phyloP scores from a whole-genome alignment of 2,113 vertebrate species.

The Isichthys henryi region DNA sequence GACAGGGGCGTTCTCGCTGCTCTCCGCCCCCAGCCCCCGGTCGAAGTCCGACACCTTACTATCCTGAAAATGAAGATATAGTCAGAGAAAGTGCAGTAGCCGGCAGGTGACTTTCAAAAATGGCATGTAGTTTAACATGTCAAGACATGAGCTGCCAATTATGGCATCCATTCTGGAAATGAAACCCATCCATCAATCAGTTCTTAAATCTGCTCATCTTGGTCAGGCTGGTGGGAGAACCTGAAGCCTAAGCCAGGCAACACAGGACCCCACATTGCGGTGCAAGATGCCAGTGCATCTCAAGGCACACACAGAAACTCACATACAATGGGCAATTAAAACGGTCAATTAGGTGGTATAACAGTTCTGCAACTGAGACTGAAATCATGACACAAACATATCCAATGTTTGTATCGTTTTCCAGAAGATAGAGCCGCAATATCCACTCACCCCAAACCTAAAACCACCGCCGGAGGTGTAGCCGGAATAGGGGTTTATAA shows the following conservation, averaged over 20 bases:
- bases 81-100: too few relatives aligned
- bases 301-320: not conserved
- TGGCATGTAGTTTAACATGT: not conserved
- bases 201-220: not conserved
- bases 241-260: not conserved
- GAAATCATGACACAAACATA: too few relatives aligned
- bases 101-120: not conserved
- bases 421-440: not conserved
- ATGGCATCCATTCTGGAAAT: not conserved
- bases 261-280: not conserved
- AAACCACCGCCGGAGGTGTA: not conserved
- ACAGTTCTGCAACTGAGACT: too few relatives aligned
- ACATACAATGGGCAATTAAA: not conserved
- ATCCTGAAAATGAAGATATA: constrained; percentile 38
- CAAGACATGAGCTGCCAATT: not conserved
- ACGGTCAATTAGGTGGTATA: too few relatives aligned
- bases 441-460: not conserved
- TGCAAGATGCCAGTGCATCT: not conserved
- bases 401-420: not conserved
- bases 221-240: not conserved
- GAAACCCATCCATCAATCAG: not conserved
- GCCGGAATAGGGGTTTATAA: too few relatives aligned
- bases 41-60: constrained; percentile 53
- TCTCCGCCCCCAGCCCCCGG: constrained; percentile 40
- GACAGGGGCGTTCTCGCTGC: constrained; percentile 47